A percentile compares a stretch with the other conserved stretches of the same genome.
These are phyloP conservation scores for Pituophis catenifer DNA, from an alignment of 2,113 vertebrate genomes.

Conservation along the genomic window DNA sequence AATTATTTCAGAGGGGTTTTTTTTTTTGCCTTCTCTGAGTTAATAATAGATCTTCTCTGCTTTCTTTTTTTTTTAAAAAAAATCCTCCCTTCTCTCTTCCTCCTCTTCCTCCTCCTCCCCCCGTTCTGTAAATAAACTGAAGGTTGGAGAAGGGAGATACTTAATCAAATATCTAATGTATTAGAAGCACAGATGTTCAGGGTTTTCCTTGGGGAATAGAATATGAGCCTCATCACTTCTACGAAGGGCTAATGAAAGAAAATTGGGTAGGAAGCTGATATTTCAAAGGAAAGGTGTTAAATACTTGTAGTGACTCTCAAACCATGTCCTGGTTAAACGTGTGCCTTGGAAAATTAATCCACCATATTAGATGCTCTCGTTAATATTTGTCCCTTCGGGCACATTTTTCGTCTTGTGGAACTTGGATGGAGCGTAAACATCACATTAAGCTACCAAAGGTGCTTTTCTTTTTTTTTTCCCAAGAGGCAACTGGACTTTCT, in stretches of 20 bases:
- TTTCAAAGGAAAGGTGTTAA: neutral
- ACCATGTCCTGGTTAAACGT: neutral
- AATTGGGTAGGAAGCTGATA: slow-evolving; percentile 15
- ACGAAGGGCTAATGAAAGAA: neutral
- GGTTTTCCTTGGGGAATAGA: neutral
- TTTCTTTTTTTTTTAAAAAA: neutral
- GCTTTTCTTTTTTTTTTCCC: no score
- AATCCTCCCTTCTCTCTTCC: neutral
- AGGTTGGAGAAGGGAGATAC: neutral
- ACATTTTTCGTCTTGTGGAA: neutral
- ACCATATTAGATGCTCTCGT: neutral
- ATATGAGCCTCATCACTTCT: neutral
- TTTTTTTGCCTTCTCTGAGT: slow-evolving; percentile 28
- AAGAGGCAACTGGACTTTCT: no score
- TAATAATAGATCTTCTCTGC: slow-evolving; percentile 31
- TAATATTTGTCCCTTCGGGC: neutral
- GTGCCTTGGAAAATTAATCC: neutral
- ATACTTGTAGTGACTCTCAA: neutral
- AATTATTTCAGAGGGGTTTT: slow-evolving; percentile 42
- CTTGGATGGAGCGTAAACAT: neutral
- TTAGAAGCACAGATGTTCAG: slow-evolving; percentile 21
- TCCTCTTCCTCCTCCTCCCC: neutral
- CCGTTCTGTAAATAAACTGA: neutral
- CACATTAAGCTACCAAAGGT: neutral
- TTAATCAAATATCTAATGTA: slow-evolving; percentile 22